phyloP scores from a whole-genome alignment of 2,113 vertebrate species.

The Hippopotamus amphibius region DNA sequence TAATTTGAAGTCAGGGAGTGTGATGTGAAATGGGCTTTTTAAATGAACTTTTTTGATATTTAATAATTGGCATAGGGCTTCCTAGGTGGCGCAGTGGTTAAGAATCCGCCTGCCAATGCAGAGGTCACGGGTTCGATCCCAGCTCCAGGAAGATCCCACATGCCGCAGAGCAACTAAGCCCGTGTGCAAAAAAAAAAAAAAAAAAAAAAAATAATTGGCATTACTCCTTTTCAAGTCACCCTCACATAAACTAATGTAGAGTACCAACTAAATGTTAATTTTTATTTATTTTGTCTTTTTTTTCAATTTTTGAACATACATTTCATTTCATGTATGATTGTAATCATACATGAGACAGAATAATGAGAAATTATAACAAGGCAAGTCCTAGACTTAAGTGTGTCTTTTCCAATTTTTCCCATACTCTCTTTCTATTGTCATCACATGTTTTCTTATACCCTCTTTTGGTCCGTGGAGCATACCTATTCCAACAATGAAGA shows the following conservation, averaged over 20 bases:
- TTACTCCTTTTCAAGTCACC: not conserved
- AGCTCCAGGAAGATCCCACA: no score
- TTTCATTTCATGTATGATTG: not conserved
- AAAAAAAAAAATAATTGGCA: not conserved
- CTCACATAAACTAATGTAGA: not conserved
- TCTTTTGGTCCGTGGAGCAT: not conserved
- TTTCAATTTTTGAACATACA: not conserved
- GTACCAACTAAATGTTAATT: not conserved
- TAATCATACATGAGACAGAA: not conserved
- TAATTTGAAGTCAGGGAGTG: not conserved
- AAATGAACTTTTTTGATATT: slow-evolving; percentile 9
- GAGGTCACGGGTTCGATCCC: no score
- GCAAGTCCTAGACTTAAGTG: not conserved
- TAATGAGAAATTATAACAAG: not conserved
- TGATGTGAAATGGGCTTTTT: not conserved
- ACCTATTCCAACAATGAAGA: not conserved
- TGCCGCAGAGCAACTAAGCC: no score
- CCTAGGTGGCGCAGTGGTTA: no score
- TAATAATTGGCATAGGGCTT: not conserved
- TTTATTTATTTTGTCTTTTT: not conserved
- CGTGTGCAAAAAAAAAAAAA: no score
- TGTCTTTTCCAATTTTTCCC: not conserved
- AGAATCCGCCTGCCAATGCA: no score
- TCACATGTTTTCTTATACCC: not conserved
- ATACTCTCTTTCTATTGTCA: not conserved